Conservation (phyloP, 2,888 invertebrate genomes). For the Zaprionus lineosus region DNA sequence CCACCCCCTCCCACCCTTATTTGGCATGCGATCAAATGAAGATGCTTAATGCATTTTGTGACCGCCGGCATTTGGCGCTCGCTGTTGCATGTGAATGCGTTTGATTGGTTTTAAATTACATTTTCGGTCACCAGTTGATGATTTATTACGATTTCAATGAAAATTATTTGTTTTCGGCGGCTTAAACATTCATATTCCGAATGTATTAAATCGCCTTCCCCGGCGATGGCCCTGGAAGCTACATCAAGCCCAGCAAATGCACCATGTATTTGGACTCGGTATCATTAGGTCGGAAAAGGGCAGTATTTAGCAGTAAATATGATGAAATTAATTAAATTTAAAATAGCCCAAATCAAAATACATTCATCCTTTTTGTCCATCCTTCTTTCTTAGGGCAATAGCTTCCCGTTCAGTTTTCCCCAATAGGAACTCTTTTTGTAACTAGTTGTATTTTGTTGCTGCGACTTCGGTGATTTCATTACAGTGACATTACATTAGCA, state of each 20-base stretch:
- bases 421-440: no score
- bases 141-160: constrained; percentile 34
- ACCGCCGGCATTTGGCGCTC: constrained; percentile 47
- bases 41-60: constrained; percentile 56
- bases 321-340: no score
- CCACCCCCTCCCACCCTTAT: neutral
- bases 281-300: no score
- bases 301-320: no score
- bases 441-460: constrained; percentile 18
- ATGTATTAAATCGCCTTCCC: no score
- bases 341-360: no score
- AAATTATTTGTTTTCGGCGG: constrained; percentile 13
- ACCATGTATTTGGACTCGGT: no score
- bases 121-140: constrained; percentile 31
- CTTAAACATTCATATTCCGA: constrained; percentile 1
- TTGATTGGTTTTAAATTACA: constrained; percentile 70
- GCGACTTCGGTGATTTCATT: constrained; percentile 60
- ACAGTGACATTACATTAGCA: constrained; percentile 68
- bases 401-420: neutral
- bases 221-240: no score
- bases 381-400: no score
- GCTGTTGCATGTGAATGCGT: constrained; percentile 59
- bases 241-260: no score
- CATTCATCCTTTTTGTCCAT: no score
- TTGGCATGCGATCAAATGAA: constrained; percentile 32